Base-by-base conservation (phyloP, 2,888 invertebrate genomes). In the Scotopteryx bipunctaria region DNA sequence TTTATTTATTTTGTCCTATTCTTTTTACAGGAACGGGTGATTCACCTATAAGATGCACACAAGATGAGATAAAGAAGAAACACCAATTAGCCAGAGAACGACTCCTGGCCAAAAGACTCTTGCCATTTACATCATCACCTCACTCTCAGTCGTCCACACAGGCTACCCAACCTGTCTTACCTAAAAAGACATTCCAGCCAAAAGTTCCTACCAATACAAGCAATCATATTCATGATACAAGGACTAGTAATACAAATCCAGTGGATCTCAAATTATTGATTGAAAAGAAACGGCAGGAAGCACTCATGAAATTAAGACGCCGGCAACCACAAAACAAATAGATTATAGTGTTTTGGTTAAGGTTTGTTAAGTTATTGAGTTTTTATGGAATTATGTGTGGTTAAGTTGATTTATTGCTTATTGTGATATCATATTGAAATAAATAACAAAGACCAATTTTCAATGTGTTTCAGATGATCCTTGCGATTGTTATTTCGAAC, bases 1-100 rank as follows among this genome's bases (percentile, higher is more conserved):
- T n/a, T n/a, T n/a, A n/a, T n/a, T n/a, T 16, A 25, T 11, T 25
- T 3, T 3, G 36, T 5, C 9, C 3, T n/a, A 8, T 32, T 8
- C 9, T 13, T 23, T 31, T 73, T 73, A 36, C 68, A 73, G 76
- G 5, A 5, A 47, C 61, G 58, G 84, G 72, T 3, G 83, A 86
- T 62, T 86, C 87, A 5, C 86, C 89, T 13, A 83, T 86, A 60
- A 79, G 80, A 69, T 92, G 91, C 64, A 91, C 92, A 14, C 90
- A 91, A 25, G 91, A 92, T 56, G 93, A 93, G 79, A 94, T 94
- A 40, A 92, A 93, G 70, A 91, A 81, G 65, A 94, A 94, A 64
- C 90, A 92, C 55, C 76, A 88, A 55, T 89, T 91, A 64, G 94
- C 94, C 1, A 82, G 91, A 71, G 92, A 92, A 65, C 93, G 87